Evolutionary conservation across 1,140 invertebrate species (phyloP), one percentile per base, ranked within the genome.

Genomic region (Macrostomum lignano): DNA sequence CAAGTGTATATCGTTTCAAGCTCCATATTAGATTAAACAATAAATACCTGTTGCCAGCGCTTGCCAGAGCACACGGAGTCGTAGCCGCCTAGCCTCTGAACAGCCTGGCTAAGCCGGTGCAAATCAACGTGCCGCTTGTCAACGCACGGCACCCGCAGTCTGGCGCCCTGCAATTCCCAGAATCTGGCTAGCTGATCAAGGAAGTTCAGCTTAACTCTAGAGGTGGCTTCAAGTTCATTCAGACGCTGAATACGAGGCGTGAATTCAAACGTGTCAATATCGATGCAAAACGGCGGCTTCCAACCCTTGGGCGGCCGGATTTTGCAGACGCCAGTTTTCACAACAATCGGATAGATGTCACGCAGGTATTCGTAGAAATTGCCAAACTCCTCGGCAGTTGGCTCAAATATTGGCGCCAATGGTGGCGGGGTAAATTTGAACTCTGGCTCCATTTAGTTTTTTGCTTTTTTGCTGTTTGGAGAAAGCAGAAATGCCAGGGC

Each of bases 261-360:
- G 61, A 98, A 96, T 49, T 72, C 71, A 48, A 94, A 73, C 46
- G 75, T 76, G 48, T 93, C 79, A 15, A 91, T 77, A 62, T 94
- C 77, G 15, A 94, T 81, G 14, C 78, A 78, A 65, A 94, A 96
- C 22, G 86, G 82, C 33, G 84, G 84, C 48, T 84, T 77, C 82
- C 84, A 94, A 47, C 78, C 73, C 75, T n/a, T 46, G 6, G 81
- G 82, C 22, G 81, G 75, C 36, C 84, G 70, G 31, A 88, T 74
- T 50, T 73, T 68, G 45, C 77, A 84, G 32, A 88, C 69, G 3
- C 82, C 82, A 57, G 68, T 76, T 43, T 73, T 67, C 39, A 77
- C 69, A 1, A 74, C 78, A 37, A 69, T 61, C 1, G 70, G 66
- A 38, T 70, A 65, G 25, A 91, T 84, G 44, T 74, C 71, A 37